phyloP scores from a whole-genome alignment of 2,113 vertebrate species.

The Sterna hirundo region DNA sequence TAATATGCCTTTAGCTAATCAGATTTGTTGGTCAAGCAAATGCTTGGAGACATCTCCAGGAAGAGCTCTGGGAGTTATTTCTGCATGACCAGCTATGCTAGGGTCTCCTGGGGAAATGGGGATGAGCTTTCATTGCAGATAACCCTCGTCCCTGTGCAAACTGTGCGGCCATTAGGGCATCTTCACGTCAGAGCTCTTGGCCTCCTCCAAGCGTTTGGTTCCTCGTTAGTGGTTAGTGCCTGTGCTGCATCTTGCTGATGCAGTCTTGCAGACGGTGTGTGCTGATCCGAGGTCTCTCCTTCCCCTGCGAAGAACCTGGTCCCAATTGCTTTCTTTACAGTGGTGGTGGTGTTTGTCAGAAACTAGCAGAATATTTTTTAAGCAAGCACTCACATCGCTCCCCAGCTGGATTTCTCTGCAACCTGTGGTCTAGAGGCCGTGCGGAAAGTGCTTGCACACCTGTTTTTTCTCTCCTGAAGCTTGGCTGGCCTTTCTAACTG shows the following conservation, averaged over 20 bases:
- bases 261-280: background rate
- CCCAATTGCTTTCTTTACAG: background rate
- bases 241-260: background rate
- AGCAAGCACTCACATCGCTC: background rate
- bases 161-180: background rate
- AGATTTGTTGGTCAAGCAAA: constrained; percentile 22
- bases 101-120: background rate
- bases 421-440: background rate
- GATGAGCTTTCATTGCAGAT: background rate
- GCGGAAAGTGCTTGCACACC: background rate
- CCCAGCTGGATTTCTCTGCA: background rate
- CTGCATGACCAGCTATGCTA: background rate
- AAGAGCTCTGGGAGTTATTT: constrained; percentile 26
- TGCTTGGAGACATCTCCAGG: constrained; percentile 11
- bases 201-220: background rate
- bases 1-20: constrained; percentile 31
- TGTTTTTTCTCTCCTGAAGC: background rate
- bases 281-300: background rate
- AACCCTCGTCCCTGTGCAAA: background rate
- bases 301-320: background rate
- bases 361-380: background rate
- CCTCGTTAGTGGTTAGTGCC: background rate
- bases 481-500: background rate
- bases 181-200: background rate
- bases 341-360: background rate